Evolutionary conservation across 1,140 invertebrate genomes (phyloP).

Genomic region (Antheraea mylitta): DNA sequence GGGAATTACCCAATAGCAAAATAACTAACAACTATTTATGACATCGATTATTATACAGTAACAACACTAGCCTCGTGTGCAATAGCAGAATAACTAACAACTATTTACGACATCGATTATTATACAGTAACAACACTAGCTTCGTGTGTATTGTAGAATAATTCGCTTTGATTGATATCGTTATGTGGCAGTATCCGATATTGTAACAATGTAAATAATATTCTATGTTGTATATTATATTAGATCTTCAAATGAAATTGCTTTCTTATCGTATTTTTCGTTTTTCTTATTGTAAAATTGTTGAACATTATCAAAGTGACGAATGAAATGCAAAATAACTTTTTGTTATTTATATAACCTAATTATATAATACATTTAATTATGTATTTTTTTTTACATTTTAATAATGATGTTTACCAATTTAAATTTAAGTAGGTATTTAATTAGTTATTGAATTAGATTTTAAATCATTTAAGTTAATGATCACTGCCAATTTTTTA

Average conservation of each 20-base stretch:
- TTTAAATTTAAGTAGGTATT: neutral
- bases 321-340: neutral
- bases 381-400: neutral
- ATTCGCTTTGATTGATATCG: neutral
- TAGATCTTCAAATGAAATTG: neutral
- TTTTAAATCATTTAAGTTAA: slow-evolving; percentile 27
- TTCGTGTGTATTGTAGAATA: neutral
- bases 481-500: slow-evolving; percentile 62
- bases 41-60: too few relatives aligned
- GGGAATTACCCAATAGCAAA: too few relatives aligned
- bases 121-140: neutral
- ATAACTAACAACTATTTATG: too few relatives aligned
- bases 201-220: neutral
- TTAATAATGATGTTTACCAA: slow-evolving; percentile 3
- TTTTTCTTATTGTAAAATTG: neutral
- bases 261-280: neutral
- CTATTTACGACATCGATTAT: too few relatives aligned
- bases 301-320: too few relatives aligned
- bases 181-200: neutral
- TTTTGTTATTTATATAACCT: neutral
- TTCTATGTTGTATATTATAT: neutral
- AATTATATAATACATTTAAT: neutral
- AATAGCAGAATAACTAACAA: too few relatives aligned
- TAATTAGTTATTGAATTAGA: neutral
- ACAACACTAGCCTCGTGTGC: too few relatives aligned